Evolutionary conservation across 2,113 vertebrate genomes (phyloP).

Genomic region (Ceyx melanurus): DNA sequence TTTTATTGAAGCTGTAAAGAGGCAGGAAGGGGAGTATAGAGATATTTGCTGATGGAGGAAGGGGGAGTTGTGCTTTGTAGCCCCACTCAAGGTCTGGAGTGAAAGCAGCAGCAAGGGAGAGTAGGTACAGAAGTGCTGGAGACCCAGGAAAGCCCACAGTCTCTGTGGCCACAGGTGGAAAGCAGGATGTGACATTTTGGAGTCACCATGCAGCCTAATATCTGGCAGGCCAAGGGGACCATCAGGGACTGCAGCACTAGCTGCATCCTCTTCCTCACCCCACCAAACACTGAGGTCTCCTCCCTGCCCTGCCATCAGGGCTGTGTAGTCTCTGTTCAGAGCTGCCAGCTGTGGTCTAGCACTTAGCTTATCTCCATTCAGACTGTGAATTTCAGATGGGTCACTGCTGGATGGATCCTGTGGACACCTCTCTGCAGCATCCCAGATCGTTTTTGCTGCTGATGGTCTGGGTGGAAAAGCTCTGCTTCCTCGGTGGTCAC

Average conservation of each 20-base stretch:
- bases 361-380: neutral
- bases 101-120: neutral
- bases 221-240: neutral
- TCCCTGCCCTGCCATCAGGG: neutral
- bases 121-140: neutral
- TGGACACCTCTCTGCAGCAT: accelerated
- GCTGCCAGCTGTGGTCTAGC: neutral
- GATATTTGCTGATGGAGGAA: neutral
- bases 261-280: neutral
- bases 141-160: accelerated
- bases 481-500: accelerated
- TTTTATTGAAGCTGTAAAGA: neutral
- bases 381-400: accelerated
- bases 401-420: accelerated
- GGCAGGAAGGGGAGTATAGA: neutral
- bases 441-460: accelerated
- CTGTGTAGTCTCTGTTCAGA: neutral
- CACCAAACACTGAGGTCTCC: neutral
- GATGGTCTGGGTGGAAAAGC: neutral
- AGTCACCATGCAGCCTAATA: accelerated
- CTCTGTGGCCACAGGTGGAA: neutral
- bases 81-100: neutral
- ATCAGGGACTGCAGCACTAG: neutral
- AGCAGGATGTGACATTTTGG: neutral
- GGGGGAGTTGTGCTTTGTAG: neutral